phyloP scores from a whole-genome alignment of 2,797 vertebrate species.

The Chelidonichthys spinosus region DNA sequence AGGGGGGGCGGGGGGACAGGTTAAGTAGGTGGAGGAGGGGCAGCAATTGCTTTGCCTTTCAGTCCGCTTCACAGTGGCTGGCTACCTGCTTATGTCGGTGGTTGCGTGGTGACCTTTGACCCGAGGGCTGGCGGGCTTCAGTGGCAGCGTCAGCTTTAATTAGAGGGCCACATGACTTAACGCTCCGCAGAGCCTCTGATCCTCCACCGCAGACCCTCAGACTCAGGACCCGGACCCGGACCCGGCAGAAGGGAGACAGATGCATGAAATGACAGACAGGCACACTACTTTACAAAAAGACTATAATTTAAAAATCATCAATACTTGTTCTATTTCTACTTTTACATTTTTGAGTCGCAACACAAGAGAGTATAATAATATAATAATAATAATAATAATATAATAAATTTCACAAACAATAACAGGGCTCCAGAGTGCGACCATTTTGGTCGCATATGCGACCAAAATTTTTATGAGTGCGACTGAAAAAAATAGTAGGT shows the following conservation, averaged over 20 bases:
- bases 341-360: neutral
- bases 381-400: too few species aligned
- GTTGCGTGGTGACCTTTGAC: conserved; percentile 77
- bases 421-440: too few species aligned
- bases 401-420: neutral
- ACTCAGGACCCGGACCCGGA: neutral
- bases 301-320: neutral
- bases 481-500: too few species aligned
- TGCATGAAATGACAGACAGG: conserved; percentile 34
- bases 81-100: conserved; percentile 75
- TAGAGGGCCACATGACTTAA: conserved; percentile 62
- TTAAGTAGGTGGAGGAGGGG: conserved; percentile 29
- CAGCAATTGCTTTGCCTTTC: conserved; percentile 28
- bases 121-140: conserved; percentile 66
- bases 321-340: neutral
- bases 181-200: conserved; percentile 67
- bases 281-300: conserved; percentile 3
- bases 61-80: conserved; percentile 58
- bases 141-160: conserved; percentile 72
- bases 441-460: too few species aligned
- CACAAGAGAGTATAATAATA: neutral
- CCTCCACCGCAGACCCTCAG: conserved; percentile 28
- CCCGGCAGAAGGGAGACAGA: conserved; percentile 32
- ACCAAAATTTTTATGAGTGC: too few species aligned
- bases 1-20: neutral